Evolutionary conservation across 2,113 vertebrate genomes (phyloP).

Genomic region (Dryoscopus gambensis): DNA sequence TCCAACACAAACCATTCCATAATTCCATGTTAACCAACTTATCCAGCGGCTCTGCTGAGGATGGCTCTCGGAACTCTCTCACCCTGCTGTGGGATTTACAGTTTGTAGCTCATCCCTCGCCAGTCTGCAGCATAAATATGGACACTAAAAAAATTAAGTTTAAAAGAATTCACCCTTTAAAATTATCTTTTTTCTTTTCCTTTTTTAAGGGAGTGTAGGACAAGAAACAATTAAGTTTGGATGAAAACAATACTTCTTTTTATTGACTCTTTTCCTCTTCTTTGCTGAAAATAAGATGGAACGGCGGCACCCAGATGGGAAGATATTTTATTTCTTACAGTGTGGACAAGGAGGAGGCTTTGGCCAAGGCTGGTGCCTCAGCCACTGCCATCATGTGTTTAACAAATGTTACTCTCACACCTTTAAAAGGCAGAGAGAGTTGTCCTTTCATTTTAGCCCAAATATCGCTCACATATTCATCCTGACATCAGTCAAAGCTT

Average conservation of each 20-base stretch:
- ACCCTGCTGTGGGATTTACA: accelerated
- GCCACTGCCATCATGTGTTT: background rate
- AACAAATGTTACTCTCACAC: background rate
- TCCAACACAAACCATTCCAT: background rate
- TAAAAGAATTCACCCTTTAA: background rate
- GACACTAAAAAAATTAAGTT: background rate
- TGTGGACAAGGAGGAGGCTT: background rate
- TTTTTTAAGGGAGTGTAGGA: background rate
- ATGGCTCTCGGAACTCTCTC: accelerated
- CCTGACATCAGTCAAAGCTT: background rate
- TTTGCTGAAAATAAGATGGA: background rate
- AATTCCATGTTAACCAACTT: background rate
- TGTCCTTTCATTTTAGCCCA: background rate
- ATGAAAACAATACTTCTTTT: background rate
- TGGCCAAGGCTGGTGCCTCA: background rate
- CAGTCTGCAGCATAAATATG: background rate
- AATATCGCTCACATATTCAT: background rate
- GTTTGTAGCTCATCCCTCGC: background rate
- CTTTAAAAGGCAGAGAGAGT: background rate
- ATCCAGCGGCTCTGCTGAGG: background rate
- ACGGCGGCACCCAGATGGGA: background rate
- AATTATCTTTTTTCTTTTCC: background rate
- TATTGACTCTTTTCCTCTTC: background rate
- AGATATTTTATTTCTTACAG: background rate
- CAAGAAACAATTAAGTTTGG: background rate